These are phyloP conservation scores for Dinothrombium tinctorium DNA, from an alignment of 1,140 invertebrate genomes.

Conservation along the genomic window DNA sequence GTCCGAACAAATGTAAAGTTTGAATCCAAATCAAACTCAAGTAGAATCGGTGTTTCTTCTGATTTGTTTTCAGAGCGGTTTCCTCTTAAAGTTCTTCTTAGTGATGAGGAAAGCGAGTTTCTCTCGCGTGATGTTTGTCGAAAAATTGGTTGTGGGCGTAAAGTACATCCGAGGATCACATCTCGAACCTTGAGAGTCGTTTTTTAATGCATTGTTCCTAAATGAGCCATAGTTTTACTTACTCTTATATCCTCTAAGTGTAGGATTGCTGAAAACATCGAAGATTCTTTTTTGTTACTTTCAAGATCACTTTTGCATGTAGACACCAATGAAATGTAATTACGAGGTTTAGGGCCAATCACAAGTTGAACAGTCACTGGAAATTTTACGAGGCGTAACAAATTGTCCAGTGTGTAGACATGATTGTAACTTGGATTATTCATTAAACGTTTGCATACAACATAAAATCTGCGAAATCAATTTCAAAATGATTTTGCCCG, in stretches of 20 bases:
- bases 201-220: too few species aligned
- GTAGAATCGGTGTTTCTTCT: not conserved
- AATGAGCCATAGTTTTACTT: too few species aligned
- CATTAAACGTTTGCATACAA: not conserved
- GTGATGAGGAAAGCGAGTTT: constrained; percentile 2
- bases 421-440: constrained; percentile 6
- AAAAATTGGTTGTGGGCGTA: not conserved
- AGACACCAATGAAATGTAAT: not conserved
- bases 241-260: not conserved
- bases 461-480: not conserved
- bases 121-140: too few species aligned
- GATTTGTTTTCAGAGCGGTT: not conserved
- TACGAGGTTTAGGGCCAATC: constrained; percentile 4
- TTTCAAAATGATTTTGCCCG: not conserved
- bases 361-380: constrained; percentile 9
- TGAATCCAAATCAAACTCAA: constrained; percentile 4
- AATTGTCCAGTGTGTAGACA: constrained; percentile 9
- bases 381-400: constrained; percentile 7
- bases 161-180: constrained; percentile 2
- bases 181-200: constrained; percentile 3
- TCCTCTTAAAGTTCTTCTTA: constrained; percentile 1
- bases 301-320: not conserved
- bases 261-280: not conserved
- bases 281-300: not conserved
- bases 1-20: not conserved